Evolutionary conservation across 2,113 vertebrate genomes (phyloP).

Genomic region (Cepphus grylle): DNA sequence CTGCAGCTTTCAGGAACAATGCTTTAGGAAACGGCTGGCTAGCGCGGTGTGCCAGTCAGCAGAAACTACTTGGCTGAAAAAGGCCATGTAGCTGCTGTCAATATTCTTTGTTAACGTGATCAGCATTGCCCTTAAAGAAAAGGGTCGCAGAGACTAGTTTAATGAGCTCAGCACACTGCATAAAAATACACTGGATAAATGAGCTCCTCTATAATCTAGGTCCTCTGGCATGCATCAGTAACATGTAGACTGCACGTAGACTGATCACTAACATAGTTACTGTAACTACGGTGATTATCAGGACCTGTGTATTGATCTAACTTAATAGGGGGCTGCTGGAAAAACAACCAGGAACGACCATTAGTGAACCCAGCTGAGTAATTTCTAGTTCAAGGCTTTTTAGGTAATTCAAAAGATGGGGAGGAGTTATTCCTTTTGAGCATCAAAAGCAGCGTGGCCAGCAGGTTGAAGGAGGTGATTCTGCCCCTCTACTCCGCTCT

Average conservation of each 20-base stretch:
- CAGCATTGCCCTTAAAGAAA: not conserved
- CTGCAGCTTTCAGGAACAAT: not conserved
- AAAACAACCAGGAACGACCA: not conserved
- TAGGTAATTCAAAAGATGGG: not conserved
- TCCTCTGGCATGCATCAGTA: not conserved
- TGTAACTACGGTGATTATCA: not conserved
- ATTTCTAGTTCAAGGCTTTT: not conserved
- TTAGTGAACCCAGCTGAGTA: not conserved
- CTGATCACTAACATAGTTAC: not conserved
- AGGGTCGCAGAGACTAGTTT: not conserved
- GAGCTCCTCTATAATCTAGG: not conserved
- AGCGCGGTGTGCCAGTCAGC: not conserved
- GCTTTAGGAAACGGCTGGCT: not conserved
- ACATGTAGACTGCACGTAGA: not conserved
- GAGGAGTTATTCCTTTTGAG: not conserved
- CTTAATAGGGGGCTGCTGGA: not conserved
- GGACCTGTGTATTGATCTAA: not conserved
- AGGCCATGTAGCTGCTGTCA: not conserved
- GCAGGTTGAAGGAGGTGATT: not conserved
- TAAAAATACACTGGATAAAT: not conserved
- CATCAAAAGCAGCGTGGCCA: not conserved
- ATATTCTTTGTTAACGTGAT: accelerated
- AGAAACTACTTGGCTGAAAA: not conserved
- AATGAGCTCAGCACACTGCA: not conserved
- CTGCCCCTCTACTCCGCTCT: accelerated